Evolutionary conservation across 2,113 vertebrate genomes (phyloP).

Genomic region (Sylvietta virens): DNA sequence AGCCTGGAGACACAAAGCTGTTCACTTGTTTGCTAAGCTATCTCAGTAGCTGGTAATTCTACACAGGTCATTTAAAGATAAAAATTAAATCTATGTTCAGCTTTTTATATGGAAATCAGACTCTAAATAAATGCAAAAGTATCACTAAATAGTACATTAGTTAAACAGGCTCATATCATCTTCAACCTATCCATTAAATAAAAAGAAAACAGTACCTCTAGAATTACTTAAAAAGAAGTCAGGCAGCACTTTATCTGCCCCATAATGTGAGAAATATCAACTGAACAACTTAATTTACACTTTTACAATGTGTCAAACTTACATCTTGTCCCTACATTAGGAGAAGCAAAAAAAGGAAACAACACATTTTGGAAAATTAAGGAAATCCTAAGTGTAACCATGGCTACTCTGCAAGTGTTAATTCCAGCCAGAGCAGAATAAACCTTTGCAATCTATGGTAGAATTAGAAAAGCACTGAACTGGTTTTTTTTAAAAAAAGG

Average conservation of each 20-base stretch:
- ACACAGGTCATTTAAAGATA: not conserved
- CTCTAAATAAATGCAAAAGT: not conserved
- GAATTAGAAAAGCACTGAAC: not conserved
- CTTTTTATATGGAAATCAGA: not conserved
- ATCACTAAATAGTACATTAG: not conserved
- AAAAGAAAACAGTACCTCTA: not conserved
- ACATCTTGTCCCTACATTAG: accelerated
- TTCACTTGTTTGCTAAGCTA: not conserved
- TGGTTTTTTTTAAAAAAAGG: not conserved
- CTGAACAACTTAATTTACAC: not conserved
- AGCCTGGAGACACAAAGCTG: not conserved
- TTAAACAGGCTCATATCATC: not conserved
- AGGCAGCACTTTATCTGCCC: not conserved
- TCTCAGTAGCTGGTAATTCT: not conserved
- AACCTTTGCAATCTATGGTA: not conserved
- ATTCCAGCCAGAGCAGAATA: not conserved
- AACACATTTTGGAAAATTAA: not conserved
- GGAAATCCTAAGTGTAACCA: not conserved
- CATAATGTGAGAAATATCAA: not conserved
- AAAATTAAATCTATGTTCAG: not conserved
- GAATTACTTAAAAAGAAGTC: not conserved
- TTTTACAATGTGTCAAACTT: not conserved
- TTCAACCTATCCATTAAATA: not conserved
- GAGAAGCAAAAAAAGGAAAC: not conserved
- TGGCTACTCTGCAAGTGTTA: not conserved